Conservation (phyloP, 1,140 invertebrate genomes). For the Aphelinus certus region DNA sequence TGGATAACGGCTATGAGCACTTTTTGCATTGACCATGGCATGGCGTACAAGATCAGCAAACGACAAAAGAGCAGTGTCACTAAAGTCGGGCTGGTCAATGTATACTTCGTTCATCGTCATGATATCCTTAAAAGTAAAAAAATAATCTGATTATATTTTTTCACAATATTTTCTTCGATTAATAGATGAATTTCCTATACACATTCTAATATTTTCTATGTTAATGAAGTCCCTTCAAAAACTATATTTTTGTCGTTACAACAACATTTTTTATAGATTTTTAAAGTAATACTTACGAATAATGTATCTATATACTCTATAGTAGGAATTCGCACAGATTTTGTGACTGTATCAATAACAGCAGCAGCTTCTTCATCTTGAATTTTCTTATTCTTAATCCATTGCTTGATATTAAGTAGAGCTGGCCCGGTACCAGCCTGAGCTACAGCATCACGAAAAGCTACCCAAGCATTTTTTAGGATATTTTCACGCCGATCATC, state of each 20-base stretch:
- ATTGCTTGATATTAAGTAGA: slow-evolving; percentile 68
- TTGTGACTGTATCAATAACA: slow-evolving; percentile 65
- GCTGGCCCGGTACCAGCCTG: slow-evolving; percentile 73
- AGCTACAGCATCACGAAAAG: slow-evolving; percentile 71
- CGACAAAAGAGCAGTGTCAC: slow-evolving; percentile 66
- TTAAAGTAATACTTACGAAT: too few species aligned
- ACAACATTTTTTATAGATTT: too few species aligned
- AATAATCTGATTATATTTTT: too few species aligned
- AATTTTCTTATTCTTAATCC: slow-evolving; percentile 69
- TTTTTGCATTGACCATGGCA: slow-evolving; percentile 68
- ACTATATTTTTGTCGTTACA: too few species aligned
- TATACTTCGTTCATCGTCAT: too few species aligned
- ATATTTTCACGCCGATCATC: slow-evolving; percentile 51
- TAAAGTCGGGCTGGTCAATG: slow-evolving; percentile 49
- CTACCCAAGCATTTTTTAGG: slow-evolving; percentile 59
- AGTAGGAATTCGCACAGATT: slow-evolving; percentile 70
- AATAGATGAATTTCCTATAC: too few species aligned
- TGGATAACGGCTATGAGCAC: slow-evolving; percentile 70
- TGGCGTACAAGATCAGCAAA: slow-evolving; percentile 70
- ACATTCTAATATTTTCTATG: slow-evolving; percentile 42
- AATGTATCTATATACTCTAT: slow-evolving; percentile 65
- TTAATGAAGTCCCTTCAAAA: too few species aligned
- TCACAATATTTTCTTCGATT: too few species aligned
- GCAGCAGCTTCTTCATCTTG: slow-evolving; percentile 66
- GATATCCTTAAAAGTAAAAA: too few species aligned